These are phyloP conservation scores for Calidris pugnax DNA, from an alignment of 2,113 vertebrate genomes.

Conservation along the genomic window DNA sequence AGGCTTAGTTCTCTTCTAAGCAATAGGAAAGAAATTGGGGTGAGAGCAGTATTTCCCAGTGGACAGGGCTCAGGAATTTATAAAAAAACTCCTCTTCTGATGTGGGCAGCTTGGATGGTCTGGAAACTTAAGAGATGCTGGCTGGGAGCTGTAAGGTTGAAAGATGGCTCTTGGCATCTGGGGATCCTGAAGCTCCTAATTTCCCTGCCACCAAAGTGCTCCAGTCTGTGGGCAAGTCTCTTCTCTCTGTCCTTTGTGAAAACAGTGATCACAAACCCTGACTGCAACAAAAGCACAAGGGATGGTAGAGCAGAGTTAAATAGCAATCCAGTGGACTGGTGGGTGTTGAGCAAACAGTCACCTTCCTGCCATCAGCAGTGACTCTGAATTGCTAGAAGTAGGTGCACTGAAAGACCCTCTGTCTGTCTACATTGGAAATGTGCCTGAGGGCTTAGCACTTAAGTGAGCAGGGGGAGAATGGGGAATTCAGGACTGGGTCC, in stretches of 20 bases:
- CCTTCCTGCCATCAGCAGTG: neutral
- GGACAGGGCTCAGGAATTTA: neutral
- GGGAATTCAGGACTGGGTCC: neutral
- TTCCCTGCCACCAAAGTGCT: neutral
- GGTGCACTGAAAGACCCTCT: neutral
- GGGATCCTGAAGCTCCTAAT: neutral
- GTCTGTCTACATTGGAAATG: neutral
- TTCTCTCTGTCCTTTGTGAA: neutral
- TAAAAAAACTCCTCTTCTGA: neutral
- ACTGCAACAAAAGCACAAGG: neutral
- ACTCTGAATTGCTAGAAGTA: neutral
- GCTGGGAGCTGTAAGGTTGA: neutral
- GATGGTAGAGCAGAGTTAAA: neutral
- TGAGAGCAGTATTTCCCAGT: slow-evolving; percentile 10
- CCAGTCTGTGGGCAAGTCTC: neutral
- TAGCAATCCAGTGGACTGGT: neutral
- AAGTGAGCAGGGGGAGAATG: neutral
- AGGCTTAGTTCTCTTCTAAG: neutral
- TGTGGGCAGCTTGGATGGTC: neutral
- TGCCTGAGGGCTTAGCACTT: neutral
- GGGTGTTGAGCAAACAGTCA: neutral
- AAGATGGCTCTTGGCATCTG: neutral
- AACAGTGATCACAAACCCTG: neutral
- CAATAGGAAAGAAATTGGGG: neutral
- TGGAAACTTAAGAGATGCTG: neutral